These are phyloP conservation scores for Orchestes rusci DNA, from an alignment of 2,888 invertebrate species.

Conservation along the genomic window DNA sequence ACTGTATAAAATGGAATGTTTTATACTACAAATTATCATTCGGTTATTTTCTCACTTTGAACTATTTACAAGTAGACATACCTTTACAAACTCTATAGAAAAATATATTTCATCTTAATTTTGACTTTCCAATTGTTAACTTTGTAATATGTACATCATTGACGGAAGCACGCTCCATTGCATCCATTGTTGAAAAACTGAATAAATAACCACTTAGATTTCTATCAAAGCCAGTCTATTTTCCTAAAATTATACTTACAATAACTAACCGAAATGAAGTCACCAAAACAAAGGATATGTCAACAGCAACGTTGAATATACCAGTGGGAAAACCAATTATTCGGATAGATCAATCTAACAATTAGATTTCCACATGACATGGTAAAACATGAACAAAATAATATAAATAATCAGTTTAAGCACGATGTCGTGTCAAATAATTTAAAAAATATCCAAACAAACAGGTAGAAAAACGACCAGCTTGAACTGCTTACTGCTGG, in stretches of 20 bases:
- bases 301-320: no score
- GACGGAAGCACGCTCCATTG: slow-evolving; percentile 25
- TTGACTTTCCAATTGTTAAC: slow-evolving; percentile 19
- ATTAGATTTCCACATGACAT: background rate
- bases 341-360: background rate
- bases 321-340: no score
- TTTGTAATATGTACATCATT: slow-evolving; percentile 18
- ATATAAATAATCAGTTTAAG: no score
- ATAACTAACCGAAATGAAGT: no score
- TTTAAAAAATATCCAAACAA: no score
- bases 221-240: no score
- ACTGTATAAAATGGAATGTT: slow-evolving; percentile 43
- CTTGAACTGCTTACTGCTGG: background rate
- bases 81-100: slow-evolving; percentile 34
- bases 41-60: slow-evolving; percentile 40
- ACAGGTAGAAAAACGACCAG: slow-evolving; percentile 21
- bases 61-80: slow-evolving; percentile 41
- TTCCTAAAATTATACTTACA: no score
- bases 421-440: no score
- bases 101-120: slow-evolving; percentile 18
- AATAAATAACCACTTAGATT: background rate
- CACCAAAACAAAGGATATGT: slow-evolving; percentile 20
- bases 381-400: no score
- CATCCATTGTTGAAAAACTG: no score
- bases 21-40: slow-evolving; percentile 31